phyloP scores from a whole-genome alignment of 2,888 invertebrate genomes.

The Nemapogon koenigi region DNA sequence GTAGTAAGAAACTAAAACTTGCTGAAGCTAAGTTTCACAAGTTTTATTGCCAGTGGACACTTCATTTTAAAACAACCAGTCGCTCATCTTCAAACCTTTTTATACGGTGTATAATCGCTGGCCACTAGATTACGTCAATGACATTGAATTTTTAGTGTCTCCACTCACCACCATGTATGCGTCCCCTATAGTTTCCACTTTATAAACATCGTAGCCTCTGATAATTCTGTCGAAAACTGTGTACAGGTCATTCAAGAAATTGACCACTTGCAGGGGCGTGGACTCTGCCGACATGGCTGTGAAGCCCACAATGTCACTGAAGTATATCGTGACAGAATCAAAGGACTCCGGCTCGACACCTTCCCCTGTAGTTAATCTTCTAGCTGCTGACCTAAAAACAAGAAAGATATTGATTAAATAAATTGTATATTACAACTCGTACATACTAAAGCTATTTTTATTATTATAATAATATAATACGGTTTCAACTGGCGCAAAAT shows the following conservation, averaged over 20 bases:
- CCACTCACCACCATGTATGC: conserved; percentile 80
- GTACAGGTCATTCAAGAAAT: conserved; percentile 92
- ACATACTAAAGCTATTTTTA: conserved; percentile 4
- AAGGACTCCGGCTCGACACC: conserved; percentile 94
- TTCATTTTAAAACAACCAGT: no score
- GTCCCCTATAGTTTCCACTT: conserved; percentile 92
- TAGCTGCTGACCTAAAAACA: conserved; percentile 80
- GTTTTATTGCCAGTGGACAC: no score
- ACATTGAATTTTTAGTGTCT: no score
- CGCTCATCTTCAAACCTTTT: no score
- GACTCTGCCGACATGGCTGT: conserved; percentile 95
- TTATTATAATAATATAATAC: conserved; percentile 19
- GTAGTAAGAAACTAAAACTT: no score
- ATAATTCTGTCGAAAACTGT: conserved; percentile 95
- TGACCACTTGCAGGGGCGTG: conserved; percentile 91
- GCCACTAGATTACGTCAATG: no score
- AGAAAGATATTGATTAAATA: background rate
- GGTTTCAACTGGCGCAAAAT: conserved; percentile 12
- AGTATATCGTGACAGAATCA: conserved; percentile 94
- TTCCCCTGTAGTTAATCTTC: conserved; percentile 84
- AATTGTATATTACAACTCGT: conserved; percentile 1
- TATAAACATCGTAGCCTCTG: conserved; percentile 91
- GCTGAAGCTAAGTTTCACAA: no score
- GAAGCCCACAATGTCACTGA: conserved; percentile 97
- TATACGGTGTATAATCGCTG: no score